These are phyloP conservation scores for Drepana arcuata DNA, from an alignment of 1,140 invertebrate species.

Conservation along the genomic window DNA sequence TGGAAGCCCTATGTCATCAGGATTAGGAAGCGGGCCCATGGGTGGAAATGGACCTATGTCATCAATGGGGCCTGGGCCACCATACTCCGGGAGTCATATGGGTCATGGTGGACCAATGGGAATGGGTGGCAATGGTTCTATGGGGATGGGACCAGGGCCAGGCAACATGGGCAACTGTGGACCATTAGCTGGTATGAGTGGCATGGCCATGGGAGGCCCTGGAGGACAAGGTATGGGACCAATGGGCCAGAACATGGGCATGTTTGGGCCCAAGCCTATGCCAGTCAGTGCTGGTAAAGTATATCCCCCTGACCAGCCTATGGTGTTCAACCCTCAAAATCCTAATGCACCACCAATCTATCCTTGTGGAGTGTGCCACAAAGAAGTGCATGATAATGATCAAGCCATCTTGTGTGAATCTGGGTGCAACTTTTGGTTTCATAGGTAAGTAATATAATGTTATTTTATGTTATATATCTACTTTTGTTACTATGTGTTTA, in stretches of 20 bases:
- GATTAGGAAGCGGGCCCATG: conserved; percentile 63
- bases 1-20: conserved; percentile 67
- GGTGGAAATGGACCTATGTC: conserved; percentile 68
- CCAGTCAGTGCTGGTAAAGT: conserved; percentile 92
- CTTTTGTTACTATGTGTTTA: no score
- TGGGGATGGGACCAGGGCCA: conserved; percentile 72
- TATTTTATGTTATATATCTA: no score
- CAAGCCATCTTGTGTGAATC: conserved; percentile 98
- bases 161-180: conserved; percentile 74
- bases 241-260: conserved; percentile 76
- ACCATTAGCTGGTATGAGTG: conserved; percentile 75
- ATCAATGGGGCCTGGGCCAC: conserved; percentile 65
- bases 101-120: conserved; percentile 69
- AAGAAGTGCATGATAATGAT: conserved; percentile 99
- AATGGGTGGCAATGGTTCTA: conserved; percentile 67
- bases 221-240: conserved; percentile 74
- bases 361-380: conserved; percentile 96
- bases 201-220: conserved; percentile 75
- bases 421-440: conserved; percentile 99
- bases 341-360: conserved; percentile 98
- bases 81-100: conserved; percentile 59
- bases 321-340: conserved; percentile 99
- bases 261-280: conserved; percentile 82
- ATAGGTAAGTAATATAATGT: conserved; percentile 77
- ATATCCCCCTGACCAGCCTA: conserved; percentile 95